Conservation (phyloP, 2,888 invertebrate genomes). For the Steinernema carpocapsae region DNA sequence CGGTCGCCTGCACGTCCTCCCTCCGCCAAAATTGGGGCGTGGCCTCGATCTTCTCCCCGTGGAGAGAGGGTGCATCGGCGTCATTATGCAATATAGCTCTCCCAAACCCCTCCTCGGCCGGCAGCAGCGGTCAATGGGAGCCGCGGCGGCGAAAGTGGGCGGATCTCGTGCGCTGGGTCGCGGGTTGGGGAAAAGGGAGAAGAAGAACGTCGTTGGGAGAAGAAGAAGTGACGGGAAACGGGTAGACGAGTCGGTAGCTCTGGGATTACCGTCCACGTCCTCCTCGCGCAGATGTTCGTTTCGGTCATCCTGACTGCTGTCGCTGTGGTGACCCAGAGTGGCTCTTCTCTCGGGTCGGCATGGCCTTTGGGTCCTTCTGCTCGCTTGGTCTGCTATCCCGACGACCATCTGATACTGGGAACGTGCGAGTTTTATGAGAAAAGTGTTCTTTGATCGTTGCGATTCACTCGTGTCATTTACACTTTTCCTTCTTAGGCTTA, state of each 20-base stretch:
- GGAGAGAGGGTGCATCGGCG: neutral
- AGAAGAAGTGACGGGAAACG: slow-evolving; percentile 40
- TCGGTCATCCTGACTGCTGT: neutral
- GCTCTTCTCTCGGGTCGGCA: neutral
- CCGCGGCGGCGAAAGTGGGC: slow-evolving; percentile 17
- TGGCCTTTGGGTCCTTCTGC: no score
- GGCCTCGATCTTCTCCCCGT: neutral
- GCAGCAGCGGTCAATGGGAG: slow-evolving; percentile 21
- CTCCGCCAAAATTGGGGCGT: neutral
- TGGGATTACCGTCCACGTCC: slow-evolving; percentile 36
- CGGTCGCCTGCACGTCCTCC: neutral
- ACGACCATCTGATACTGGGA: no score
- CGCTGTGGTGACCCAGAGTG: neutral
- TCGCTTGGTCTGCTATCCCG: no score
- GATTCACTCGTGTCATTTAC: no score
- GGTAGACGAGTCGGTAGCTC: slow-evolving; percentile 53
- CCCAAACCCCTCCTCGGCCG: neutral
- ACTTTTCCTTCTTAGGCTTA: no score
- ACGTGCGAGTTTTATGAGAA: neutral
- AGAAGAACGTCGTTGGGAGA: no score
- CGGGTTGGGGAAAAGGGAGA: slow-evolving; percentile 5
- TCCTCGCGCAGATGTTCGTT: slow-evolving; percentile 20
- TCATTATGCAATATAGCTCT: slow-evolving; percentile 25
- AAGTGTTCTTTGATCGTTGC: neutral
- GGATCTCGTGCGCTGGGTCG: slow-evolving; percentile 18